Conservation (phyloP, 1,140 invertebrate genomes). For the Pentalonia nigronervosa region DNA sequence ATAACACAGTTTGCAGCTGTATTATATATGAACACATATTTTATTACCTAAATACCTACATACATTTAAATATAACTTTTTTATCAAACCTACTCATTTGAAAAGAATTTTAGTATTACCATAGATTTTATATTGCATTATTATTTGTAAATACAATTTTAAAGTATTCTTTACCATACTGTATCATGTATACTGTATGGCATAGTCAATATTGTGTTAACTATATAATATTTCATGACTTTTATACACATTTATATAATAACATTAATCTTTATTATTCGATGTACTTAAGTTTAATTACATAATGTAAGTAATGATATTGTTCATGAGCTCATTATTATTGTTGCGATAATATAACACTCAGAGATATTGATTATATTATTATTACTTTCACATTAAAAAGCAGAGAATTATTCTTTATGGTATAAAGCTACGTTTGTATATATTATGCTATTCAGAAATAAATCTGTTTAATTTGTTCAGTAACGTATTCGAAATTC, state of each 20-base stretch:
- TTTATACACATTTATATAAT: background rate
- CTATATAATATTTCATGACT: background rate
- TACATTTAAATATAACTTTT: background rate
- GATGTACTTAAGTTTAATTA: no score
- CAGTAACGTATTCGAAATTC: slow-evolving; percentile 12
- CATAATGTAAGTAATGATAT: background rate
- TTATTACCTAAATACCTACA: no score
- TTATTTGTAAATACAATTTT: background rate
- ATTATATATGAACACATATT: no score
- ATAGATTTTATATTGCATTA: background rate
- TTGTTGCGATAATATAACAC: background rate
- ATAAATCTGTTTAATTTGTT: background rate
- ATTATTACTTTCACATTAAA: slow-evolving; percentile 24
- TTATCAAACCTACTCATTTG: background rate
- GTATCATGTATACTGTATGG: no score
- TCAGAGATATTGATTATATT: background rate
- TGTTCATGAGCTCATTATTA: background rate
- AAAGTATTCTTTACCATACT: background rate
- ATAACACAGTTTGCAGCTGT: no score
- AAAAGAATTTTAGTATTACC: background rate
- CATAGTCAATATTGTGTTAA: background rate
- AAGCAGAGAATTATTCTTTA: background rate
- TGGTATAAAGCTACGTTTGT: no score
- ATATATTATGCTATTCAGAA: background rate
- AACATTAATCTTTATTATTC: background rate